Base-by-base conservation (phyloP, 2,113 vertebrate genomes). In the Apodemus sylvaticus region DNA sequence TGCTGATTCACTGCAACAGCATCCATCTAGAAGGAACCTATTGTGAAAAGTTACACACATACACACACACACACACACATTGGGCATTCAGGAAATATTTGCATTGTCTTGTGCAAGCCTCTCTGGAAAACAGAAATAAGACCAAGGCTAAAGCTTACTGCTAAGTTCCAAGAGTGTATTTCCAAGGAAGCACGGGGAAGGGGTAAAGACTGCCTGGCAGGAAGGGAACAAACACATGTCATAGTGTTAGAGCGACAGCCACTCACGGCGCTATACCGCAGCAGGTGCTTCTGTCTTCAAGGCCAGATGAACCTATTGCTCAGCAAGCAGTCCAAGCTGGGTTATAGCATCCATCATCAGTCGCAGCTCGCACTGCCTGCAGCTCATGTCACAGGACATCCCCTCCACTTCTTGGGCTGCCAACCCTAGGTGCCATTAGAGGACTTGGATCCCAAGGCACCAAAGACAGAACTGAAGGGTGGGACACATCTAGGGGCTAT, bases 221-320 rank as follows among this genome's bases (percentile, higher is more conserved):
- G 70, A 60, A n/a, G 51, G 22, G 14, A 64, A 29, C 36, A 76
- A 45, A 16, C 17, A 3, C 8, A 1, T 16, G 6, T 11, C 3
- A 29, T n/a, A 12, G 26, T 0, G 14, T 53, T 17, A 66, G 55
- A 29, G 8, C 24, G 34, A 34, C 66, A 64, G 9, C 10, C 3
- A 0, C 0, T 1, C 7, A 1, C 0, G 3, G 60, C 51, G 45
- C 42, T 70, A 19, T 45, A 10, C 68, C 3, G 17, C 24, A 24
- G 88, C 64, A 3, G 87, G 34, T 13, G 11, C 48, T 34, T 60
- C 45, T 1, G 8, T 36, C 73, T 82, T 48, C 89, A 73, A 48
- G 29, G 48, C 11, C 73, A 20, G 34, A 1, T 31, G 48, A 31
- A 60, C 24, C 36, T 20, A 7, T 7, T 14, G n/a, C 45, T 91